Evolutionary conservation across 2,888 invertebrate species (phyloP).

Genomic region (Patella caerulea): DNA sequence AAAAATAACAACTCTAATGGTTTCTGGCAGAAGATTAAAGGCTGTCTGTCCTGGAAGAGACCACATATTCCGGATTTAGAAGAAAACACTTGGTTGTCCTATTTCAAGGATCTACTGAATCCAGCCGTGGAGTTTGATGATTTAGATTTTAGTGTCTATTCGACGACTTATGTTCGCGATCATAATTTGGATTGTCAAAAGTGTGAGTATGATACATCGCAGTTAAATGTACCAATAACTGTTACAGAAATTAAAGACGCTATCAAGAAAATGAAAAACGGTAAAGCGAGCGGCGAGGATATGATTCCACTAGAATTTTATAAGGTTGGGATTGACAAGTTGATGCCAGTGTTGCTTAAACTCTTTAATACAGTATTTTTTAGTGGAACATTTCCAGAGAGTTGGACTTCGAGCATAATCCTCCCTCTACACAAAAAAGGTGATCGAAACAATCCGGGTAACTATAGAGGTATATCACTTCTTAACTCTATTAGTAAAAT

Average conservation of each 20-base stretch:
- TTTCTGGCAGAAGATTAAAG: neutral
- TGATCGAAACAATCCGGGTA: neutral
- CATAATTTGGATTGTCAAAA: too few species aligned
- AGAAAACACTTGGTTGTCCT: neutral
- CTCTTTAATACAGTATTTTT: neutral
- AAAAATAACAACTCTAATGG: neutral
- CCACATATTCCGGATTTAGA: too few species aligned
- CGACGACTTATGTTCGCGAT: neutral
- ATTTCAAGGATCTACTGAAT: neutral
- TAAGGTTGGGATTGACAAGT: neutral
- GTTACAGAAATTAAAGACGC: neutral
- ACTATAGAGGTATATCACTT: conserved; percentile 6
- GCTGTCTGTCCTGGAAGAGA: too few species aligned
- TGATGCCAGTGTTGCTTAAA: neutral
- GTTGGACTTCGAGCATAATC: neutral
- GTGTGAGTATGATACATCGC: too few species aligned
- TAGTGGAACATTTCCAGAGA: neutral
- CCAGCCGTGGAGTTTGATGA: neutral
- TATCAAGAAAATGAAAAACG: conserved; percentile 3
- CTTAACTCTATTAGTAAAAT: conserved; percentile 1
- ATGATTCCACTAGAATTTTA: neutral
- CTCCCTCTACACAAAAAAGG: neutral
- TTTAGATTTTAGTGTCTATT: neutral
- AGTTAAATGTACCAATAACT: too few species aligned
- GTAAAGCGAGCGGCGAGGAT: neutral